Evolutionary conservation across 2,888 invertebrate genomes (phyloP), one percentile per base, ranked within the genome.

Genomic region (Muscina levida): DNA sequence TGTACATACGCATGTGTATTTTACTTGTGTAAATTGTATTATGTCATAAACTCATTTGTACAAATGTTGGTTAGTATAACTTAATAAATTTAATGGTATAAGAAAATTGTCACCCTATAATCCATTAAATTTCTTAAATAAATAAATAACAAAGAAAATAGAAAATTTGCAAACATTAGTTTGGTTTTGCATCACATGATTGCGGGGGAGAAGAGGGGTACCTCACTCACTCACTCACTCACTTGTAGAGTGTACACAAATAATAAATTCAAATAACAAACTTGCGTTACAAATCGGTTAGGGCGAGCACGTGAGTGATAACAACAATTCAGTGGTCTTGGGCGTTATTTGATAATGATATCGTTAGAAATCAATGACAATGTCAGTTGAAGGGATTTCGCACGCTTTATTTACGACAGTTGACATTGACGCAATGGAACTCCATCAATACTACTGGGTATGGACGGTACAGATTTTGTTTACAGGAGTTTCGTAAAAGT

Each of bases 91-190:
- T 42, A 39, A 31, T 48, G 15, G 31, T 4, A 42, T 24, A 68
- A 42, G 17, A 39, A 53, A 67, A 51, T 67, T 67, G 53, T 67
- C 67, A 68, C 53, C 53, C 31, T 67, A 48, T 67, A 67, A 67
- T 68, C 51, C 39, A 22, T 53, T 53, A 39, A 68, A 53, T 56
- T 42, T 62, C 22, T 62, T 22, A 62, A 39, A 42, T 24, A 56
- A 53, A 68, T 68, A 68, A 42, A 13, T 62, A 53, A 56, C 53
- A 56, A 39, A 19, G 26, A 59, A 39, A 22, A 46, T n/a, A 15
- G 46, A 46, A 44, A 24, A 62, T 24, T 65, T 65, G 48, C 59
- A 17, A 42, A 19, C 59, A 59, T 37, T 15, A 15, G 59, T 6
- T 15, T 31, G 15, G 15, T n/a, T 19, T 13, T 19, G 62, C 39